A percentile compares a stretch with the other conserved stretches of the same genome.
Evolutionary conservation across 2,113 vertebrate genomes (phyloP).

Genomic region (Fregetta grallaria): DNA sequence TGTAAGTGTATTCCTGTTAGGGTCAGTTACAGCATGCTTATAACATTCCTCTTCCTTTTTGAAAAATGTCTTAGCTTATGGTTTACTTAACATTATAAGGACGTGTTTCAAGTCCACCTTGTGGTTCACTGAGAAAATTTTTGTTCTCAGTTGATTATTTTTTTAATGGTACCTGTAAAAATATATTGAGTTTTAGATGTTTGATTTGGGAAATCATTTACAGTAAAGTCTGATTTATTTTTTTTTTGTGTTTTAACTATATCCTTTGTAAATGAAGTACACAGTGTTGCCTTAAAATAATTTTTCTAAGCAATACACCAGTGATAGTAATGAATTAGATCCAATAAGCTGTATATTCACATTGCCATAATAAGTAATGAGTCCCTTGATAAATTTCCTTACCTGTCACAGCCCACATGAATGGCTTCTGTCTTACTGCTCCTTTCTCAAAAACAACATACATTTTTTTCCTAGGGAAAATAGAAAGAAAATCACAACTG

Average conservation of each 20-base stretch:
- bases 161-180: constrained; percentile 31
- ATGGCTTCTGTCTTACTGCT: constrained; percentile 18
- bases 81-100: neutral
- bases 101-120: neutral
- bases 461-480: neutral
- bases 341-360: constrained; percentile 45
- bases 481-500: neutral
- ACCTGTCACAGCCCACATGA: constrained; percentile 29
- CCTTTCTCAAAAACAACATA: constrained; percentile 6
- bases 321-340: constrained; percentile 64
- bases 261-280: constrained; percentile 54
- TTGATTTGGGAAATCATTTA: constrained; percentile 65
- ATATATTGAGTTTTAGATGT: constrained; percentile 42
- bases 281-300: constrained; percentile 50
- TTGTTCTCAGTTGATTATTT: neutral
- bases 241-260: neutral
- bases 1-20: neutral
- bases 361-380: constrained; percentile 39
- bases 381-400: constrained; percentile 56
- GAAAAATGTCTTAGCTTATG: neutral
- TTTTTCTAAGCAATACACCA: constrained; percentile 40
- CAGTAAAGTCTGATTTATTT: constrained; percentile 18
- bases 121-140: neutral
- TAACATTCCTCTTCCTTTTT: neutral
- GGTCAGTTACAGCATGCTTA: neutral